A percentile compares a stretch with the other conserved stretches of the same genome.
These are phyloP conservation scores for Epinotia nisella DNA, from an alignment of 2,888 invertebrate genomes.

Conservation along the genomic window DNA sequence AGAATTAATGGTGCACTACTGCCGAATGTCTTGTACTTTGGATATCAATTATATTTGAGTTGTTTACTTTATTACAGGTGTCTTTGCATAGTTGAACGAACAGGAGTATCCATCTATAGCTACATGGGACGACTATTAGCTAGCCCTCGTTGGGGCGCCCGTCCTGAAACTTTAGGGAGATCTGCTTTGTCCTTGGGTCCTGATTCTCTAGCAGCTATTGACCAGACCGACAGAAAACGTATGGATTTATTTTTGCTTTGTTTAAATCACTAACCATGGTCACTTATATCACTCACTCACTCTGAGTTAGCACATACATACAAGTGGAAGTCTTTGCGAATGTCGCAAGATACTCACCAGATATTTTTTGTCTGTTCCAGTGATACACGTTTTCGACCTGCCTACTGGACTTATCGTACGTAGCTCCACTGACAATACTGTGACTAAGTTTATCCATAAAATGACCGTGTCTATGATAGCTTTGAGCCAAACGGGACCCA, in stretches of 20 bases:
- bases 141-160: conserved; percentile 94
- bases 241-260: conserved; percentile 48
- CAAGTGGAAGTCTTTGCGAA: too few relatives aligned
- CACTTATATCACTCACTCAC: too few relatives aligned
- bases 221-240: conserved; percentile 93
- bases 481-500: conserved; percentile 92
- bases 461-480: conserved; percentile 92
- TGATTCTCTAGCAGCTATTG: conserved; percentile 94
- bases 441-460: conserved; percentile 90
- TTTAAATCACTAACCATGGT: neutral
- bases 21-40: too few relatives aligned
- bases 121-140: conserved; percentile 96
- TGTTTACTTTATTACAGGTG: conserved; percentile 87
- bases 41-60: neutral
- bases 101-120: conserved; percentile 93
- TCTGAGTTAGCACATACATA: too few relatives aligned
- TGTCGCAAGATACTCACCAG: neutral
- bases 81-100: conserved; percentile 94
- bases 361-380: conserved; percentile 70
- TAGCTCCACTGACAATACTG: conserved; percentile 88
- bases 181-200: conserved; percentile 92
- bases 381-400: conserved; percentile 94
- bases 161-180: conserved; percentile 91
- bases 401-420: conserved; percentile 87
- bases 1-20: too few relatives aligned